A percentile compares a stretch with the other conserved stretches of the same genome.
Evolutionary conservation across 2,113 vertebrate genomes (phyloP).

Genomic region (Corythornis cristatus): DNA sequence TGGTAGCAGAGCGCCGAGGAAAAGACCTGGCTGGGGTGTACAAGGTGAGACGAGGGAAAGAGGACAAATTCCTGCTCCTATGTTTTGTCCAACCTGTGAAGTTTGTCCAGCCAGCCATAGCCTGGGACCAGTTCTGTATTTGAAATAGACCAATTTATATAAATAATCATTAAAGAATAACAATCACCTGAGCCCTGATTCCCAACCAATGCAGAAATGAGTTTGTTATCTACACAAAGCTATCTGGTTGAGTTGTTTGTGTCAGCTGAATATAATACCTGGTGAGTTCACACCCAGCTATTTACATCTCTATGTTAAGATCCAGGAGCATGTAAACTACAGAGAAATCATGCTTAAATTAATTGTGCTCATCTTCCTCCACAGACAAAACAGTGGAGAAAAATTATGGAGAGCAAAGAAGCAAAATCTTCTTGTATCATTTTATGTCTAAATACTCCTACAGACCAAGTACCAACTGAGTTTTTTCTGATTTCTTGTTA

Average conservation of each 20-base stretch:
- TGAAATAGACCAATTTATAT: constrained; percentile 33
- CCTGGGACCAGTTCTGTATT: not conserved
- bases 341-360: constrained; percentile 21
- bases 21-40: not conserved
- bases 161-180: constrained; percentile 40
- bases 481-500: not conserved
- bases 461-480: not conserved
- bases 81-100: not conserved
- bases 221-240: constrained; percentile 45
- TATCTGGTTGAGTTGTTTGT: constrained; percentile 58
- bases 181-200: not conserved
- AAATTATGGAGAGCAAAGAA: not conserved
- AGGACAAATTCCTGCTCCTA: not conserved
- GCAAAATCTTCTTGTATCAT: not conserved
- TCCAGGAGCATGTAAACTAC: constrained; percentile 42
- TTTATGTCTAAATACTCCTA: not conserved
- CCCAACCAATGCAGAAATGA: not conserved
- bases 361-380: not conserved
- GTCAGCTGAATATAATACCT: constrained; percentile 52
- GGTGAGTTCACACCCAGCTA: constrained; percentile 49
- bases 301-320: constrained; percentile 44
- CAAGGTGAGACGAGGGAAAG: fast-evolving
- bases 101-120: not conserved
- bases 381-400: not conserved
- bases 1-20: fast-evolving